phyloP scores from a whole-genome alignment of 2,797 vertebrate species.

The Amazona finschi region DNA sequence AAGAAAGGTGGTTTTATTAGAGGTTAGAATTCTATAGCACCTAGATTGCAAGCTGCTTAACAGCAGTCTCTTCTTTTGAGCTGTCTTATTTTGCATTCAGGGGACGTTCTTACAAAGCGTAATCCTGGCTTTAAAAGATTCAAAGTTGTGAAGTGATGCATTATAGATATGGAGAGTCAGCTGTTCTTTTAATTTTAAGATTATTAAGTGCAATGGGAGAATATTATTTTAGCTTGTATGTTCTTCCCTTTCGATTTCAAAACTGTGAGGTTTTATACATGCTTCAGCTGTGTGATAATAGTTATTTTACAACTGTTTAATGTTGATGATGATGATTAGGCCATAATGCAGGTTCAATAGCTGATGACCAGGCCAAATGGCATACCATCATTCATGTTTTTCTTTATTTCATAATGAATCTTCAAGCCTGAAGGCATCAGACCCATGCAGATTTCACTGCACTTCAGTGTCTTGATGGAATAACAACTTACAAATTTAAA shows the following conservation, averaged over 20 bases:
- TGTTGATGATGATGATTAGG: slow-evolving; percentile 38
- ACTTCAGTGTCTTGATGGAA: slow-evolving; percentile 68
- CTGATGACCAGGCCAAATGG: slow-evolving; percentile 52
- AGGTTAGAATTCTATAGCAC: not conserved
- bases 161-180: slow-evolving; percentile 26
- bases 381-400: slow-evolving; percentile 70
- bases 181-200: slow-evolving; percentile 51
- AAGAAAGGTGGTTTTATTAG: slow-evolving; percentile 13
- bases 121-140: slow-evolving; percentile 62
- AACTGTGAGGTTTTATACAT: not conserved
- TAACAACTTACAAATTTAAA: slow-evolving; percentile 69
- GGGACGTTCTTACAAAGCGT: slow-evolving; percentile 20
- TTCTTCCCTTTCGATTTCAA: slow-evolving; percentile 25
- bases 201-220: slow-evolving; percentile 9
- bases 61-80: slow-evolving; percentile 20
- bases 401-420: slow-evolving; percentile 76
- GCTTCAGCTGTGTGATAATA: not conserved
- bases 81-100: slow-evolving; percentile 39
- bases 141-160: slow-evolving; percentile 24
- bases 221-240: slow-evolving; percentile 12
- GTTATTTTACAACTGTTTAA: slow-evolving; percentile 30
- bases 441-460: slow-evolving; percentile 74
- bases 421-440: slow-evolving; percentile 68
- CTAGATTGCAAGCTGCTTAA: slow-evolving; percentile 10
- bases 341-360: slow-evolving; percentile 20